These are phyloP conservation scores for Colistium nudipinnis DNA, from an alignment of 2,113 vertebrate genomes.

Conservation along the genomic window DNA sequence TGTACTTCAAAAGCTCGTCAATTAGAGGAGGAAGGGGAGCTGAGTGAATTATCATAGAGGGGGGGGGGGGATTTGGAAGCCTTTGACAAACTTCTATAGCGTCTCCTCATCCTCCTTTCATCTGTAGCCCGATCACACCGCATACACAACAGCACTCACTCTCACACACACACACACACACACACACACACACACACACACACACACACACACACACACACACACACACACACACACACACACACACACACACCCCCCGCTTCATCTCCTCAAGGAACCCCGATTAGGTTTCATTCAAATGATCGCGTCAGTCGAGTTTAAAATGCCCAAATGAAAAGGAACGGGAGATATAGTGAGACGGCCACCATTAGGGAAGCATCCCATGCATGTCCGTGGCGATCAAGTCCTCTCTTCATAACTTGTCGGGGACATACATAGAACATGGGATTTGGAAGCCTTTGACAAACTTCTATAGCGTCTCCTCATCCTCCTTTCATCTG, in stretches of 20 bases:
- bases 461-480: neutral
- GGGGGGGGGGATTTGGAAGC: slow-evolving; percentile 18
- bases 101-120: slow-evolving; percentile 31
- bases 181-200: slow-evolving; percentile 13
- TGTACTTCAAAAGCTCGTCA: slow-evolving; percentile 47
- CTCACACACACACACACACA: slow-evolving; percentile 24
- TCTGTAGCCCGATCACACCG: slow-evolving; percentile 25
- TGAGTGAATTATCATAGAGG: slow-evolving; percentile 25
- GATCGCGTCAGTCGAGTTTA: slow-evolving; percentile 16
- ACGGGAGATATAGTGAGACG: slow-evolving; percentile 1
- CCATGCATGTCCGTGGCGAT: neutral
- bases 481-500: slow-evolving; percentile 38
- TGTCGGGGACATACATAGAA: too few relatives aligned
- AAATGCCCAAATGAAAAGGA: slow-evolving; percentile 17
- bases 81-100: slow-evolving; percentile 1
- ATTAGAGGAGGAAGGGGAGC: slow-evolving; percentile 32
- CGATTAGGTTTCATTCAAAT: slow-evolving; percentile 16
- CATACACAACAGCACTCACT: slow-evolving; percentile 20
- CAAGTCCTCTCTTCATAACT: too few relatives aligned
- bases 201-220: slow-evolving; percentile 13
- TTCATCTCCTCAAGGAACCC: slow-evolving; percentile 17
- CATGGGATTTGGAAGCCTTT: slow-evolving; percentile 12
- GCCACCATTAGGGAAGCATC: neutral
- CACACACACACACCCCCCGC: neutral
- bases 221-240: slow-evolving; percentile 13